Evolutionary conservation across 1,140 invertebrate genomes (phyloP), one percentile per base, ranked within the genome.

Genomic region (Octopus bimaculoides): DNA sequence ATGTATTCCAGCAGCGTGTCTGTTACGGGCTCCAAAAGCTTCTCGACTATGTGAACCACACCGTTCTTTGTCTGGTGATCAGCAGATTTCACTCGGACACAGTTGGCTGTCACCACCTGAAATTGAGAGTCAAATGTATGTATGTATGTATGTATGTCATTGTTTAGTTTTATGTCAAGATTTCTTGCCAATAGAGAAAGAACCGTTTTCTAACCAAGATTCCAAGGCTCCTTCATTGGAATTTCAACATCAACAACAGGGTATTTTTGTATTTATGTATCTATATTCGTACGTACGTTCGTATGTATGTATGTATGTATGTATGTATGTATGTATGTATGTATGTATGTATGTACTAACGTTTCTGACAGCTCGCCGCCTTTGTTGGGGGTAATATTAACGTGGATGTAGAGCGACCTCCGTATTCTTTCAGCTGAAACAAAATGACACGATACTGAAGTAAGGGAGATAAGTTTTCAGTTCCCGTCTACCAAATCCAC

Each of bases 51-150:
- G 83, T 93, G 92, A 7, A 93, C 88, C 52, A 93, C 89, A 4
- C 92, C 92, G 82, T 92, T 92, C 5, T 85, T 89, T 4, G 92
- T 92, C 81, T 92, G 88, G 79, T 92, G 91, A 84, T 94, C 93
- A 52, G 92, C 89, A 77, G 91, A 90, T 2, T 91, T 90, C 0
- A 94, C 82, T 55, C 90, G 88, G 14, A 93, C 92, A 85, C 94
- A 94, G 85, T 94, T 93, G 0, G 92, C 92, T 5, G 93, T 93
- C 52, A 90, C 85, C 77, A 91, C 76, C 89, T 90, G 77, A 20
- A 83, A 80, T 9, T 61, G 9, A 61, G 56, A 17, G 17, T 9
- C 9, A 61, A 61, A 61, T 10, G 17, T 12, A 61, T 12, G 56
- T 41, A 61, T 61, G 56, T 61, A 61, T 61, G 56, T 17, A 17